A percentile compares a stretch with the other conserved stretches of the same genome.
Evolutionary conservation across 2,888 invertebrate genomes (phyloP).

Genomic region (Cheilosia scutellata): DNA sequence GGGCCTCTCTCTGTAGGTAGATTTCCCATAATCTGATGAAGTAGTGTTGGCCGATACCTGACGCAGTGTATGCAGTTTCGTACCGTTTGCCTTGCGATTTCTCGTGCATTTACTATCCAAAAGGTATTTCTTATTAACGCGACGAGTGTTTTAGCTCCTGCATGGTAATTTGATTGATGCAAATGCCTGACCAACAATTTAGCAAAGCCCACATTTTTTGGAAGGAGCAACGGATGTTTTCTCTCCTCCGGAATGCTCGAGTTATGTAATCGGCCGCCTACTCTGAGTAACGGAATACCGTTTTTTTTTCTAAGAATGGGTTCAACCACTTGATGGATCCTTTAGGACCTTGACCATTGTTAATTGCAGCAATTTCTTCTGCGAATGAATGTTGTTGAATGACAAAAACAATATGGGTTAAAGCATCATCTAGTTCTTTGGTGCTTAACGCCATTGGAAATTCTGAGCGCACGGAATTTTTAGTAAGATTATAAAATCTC

Average conservation of each 20-base stretch:
- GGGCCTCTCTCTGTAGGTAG: constrained; percentile 29
- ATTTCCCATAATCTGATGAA: constrained; percentile 10
- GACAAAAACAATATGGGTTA: constrained; percentile 2
- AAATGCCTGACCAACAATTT: background rate
- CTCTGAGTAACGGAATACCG: constrained; percentile 24
- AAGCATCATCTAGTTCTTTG: constrained; percentile 8
- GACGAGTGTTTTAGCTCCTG: constrained; percentile 34
- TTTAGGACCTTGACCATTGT: constrained; percentile 4
- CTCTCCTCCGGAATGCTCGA: background rate
- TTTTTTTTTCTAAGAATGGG: constrained; percentile 51
- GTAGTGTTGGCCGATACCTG: constrained; percentile 19
- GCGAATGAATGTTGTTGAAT: background rate
- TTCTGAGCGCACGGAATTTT: background rate
- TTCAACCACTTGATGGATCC: constrained; percentile 19
- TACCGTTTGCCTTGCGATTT: constrained; percentile 12
- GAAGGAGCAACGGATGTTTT: constrained; percentile 16
- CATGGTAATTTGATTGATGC: constrained; percentile 22
- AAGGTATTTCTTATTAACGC: constrained; percentile 21
- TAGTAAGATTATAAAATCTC: background rate
- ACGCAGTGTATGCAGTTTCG: constrained; percentile 35
- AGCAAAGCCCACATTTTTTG: constrained; percentile 5
- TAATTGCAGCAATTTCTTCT: constrained; percentile 1
- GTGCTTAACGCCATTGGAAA: background rate
- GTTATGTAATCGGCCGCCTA: constrained; percentile 48
- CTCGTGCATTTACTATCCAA: constrained; percentile 38